Conservation (phyloP, 2,888 invertebrate species). For the Zelleria hepariella region DNA sequence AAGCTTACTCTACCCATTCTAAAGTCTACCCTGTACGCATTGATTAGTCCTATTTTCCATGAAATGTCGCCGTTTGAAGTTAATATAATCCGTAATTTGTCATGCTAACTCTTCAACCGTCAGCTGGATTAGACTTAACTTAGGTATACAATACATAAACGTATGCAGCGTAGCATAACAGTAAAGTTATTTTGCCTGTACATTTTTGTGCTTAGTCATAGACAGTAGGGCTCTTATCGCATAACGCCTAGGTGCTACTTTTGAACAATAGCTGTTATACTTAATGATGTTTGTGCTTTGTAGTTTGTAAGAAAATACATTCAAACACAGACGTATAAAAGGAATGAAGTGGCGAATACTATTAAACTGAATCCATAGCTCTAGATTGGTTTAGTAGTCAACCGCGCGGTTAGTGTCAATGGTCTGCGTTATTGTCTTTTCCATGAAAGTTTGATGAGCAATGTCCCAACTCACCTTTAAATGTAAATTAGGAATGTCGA, state of each 20-base stretch:
- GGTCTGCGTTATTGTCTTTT: no score
- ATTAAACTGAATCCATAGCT: no score
- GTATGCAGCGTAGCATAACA: no score
- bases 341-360: no score
- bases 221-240: neutral
- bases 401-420: no score
- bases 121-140: neutral
- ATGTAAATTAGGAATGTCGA: neutral
- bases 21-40: neutral
- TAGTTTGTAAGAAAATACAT: neutral
- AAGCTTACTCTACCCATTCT: neutral
- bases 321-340: no score
- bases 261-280: neutral
- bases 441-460: neutral
- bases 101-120: neutral
- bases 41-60: neutral
- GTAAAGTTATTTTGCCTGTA: no score
- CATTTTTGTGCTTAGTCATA: no score
- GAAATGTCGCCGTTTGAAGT: neutral
- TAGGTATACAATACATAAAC: neutral
- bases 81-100: neutral
- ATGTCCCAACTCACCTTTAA: neutral
- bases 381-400: no score
- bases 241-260: neutral
- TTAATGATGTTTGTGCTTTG: neutral